Conservation (phyloP, 2,888 invertebrate genomes). For the Drosophila falleni region DNA sequence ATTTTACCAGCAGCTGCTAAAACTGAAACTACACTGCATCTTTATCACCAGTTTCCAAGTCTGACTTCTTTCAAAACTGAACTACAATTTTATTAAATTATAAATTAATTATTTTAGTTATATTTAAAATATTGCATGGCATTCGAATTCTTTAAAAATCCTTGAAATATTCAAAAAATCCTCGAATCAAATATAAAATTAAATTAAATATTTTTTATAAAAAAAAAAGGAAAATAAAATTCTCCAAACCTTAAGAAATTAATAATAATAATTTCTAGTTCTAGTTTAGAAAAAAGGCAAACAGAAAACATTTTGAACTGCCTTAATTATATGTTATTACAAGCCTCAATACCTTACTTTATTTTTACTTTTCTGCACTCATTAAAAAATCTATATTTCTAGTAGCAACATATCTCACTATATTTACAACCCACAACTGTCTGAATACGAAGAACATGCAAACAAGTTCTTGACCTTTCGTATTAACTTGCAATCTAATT, state of each 20-base stretch:
- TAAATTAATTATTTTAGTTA: background rate
- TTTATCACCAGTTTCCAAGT: background rate
- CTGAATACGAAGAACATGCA: background rate
- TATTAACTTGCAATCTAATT: conserved; percentile 6
- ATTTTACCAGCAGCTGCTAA: conserved; percentile 49
- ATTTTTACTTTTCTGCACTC: background rate
- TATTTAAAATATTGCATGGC: background rate
- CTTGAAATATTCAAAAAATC: too few species aligned
- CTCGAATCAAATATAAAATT: too few species aligned
- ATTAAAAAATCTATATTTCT: background rate
- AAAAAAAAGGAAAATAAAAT: too few species aligned
- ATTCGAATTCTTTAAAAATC: background rate
- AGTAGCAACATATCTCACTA: background rate
- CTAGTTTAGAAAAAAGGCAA: background rate
- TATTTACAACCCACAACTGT: background rate
- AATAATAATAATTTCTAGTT: background rate
- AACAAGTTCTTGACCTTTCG: conserved; percentile 25
- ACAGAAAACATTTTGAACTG: too few species aligned
- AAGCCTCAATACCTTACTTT: too few species aligned
- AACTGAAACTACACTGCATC: conserved; percentile 17
- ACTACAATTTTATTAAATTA: background rate
- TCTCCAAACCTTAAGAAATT: background rate
- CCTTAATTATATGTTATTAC: too few species aligned
- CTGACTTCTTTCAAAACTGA: background rate
- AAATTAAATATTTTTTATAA: too few species aligned